Evolutionary conservation across 2,888 invertebrate genomes (phyloP), one percentile per base, ranked within the genome.

Genomic region (Carcina quercana): DNA sequence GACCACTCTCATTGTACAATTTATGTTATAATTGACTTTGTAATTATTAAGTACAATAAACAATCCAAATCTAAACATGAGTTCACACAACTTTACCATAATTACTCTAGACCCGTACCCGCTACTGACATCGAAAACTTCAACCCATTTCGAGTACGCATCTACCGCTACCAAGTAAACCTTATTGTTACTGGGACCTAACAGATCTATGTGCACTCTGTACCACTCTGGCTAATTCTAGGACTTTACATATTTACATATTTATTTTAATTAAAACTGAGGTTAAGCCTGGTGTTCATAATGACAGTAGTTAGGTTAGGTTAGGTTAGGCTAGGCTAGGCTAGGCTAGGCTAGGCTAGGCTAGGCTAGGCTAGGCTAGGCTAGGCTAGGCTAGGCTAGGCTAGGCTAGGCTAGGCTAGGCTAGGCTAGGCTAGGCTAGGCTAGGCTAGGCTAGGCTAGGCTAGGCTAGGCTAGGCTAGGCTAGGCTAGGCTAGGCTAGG

Each of bases 401-500:
- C 30, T 30, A 35, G 35, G 35, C 30, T 30, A 35, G 35, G 28
- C 30, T 25, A 28, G 35, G 28, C 30, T 25, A 28, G 30, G 34
- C 29, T 34, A 34, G 34, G 34, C 29, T 34, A 34, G 34, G 34
- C 29, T 34, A 43, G 43, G 40, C 38, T 43, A 38, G 40, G 43
- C 38, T 40, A 40, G 40, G 40, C 40, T 40, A 43, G 40, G 43
- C 38, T 43, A 43, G 40, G 40, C 38, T 40, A 40, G 40, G 40
- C 37, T 41, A 42, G 41, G 41, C 37, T 37, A 36, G 36, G 44
- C 40, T 42, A 40, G 44, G 40, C 42, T 42, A 40, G 40, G 40
- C 39, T 39, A 43, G 43, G 36, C 29, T 32, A 35, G 35, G 35
- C 32, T 35, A 35, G 35, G 35, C 32, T 35, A 35, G 35, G 35